A percentile compares a stretch with the other conserved stretches of the same genome.
Conservation (phyloP, 2,113 vertebrate species). For the Cettia cetti region DNA sequence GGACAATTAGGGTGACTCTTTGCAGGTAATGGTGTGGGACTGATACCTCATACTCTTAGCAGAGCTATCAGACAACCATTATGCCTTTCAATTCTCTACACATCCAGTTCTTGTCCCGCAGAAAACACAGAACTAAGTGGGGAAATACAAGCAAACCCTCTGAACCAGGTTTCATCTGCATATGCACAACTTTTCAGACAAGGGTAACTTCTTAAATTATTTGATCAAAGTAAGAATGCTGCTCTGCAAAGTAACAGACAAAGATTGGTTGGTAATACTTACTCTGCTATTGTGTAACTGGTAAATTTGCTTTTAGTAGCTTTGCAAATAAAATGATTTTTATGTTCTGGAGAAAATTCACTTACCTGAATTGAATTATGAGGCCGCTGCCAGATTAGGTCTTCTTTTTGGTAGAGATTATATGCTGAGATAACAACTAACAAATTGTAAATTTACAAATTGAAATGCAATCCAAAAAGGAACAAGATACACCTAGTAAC, state of each 20-base stretch:
- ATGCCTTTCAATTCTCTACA: neutral
- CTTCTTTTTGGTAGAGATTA: neutral
- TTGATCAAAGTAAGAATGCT: neutral
- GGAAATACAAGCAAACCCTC: accelerated
- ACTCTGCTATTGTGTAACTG: neutral
- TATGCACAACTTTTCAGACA: neutral
- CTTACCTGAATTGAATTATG: neutral
- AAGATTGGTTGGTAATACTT: neutral
- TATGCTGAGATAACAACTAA: neutral
- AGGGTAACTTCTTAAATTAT: neutral
- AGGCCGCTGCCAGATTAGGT: neutral
- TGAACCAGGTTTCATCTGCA: neutral
- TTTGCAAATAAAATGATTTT: neutral
- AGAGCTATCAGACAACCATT: neutral
- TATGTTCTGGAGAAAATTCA: neutral
- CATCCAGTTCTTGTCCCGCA: neutral
- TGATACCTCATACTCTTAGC: neutral
- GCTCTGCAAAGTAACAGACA: neutral
- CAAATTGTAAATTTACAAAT: too few relatives aligned
- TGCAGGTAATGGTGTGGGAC: accelerated
- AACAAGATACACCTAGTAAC: neutral
- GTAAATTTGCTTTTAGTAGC: neutral
- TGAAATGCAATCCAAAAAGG: neutral
- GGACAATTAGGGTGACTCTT: too few relatives aligned
- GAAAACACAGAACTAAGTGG: neutral